Base-by-base conservation (phyloP, 2,888 invertebrate species). In the Cyclophora albipunctata region DNA sequence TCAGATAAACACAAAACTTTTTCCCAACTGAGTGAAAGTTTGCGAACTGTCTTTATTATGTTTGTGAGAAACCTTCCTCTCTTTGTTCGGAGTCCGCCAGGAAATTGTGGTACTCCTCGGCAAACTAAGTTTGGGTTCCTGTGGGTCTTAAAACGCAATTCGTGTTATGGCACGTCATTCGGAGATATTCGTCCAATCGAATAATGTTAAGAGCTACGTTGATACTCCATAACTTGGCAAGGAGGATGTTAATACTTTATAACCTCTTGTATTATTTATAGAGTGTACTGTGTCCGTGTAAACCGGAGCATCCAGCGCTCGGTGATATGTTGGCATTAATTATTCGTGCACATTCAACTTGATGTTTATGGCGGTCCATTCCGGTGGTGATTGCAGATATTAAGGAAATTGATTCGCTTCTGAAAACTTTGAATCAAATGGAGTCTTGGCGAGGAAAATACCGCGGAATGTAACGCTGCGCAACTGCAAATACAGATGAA, bases 11-110 rank as follows among this genome's bases (percentile, higher is more conserved):
- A 6, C 7, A 7, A 33, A 41, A 44, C 45, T 35, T 53, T 70
- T 67, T 37, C 37, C 37, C 4, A 37, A 37, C 62, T 63, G 54
- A 69, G 69, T 63, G 67, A 72, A 75, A 75, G 71, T 77, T 75
- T 52, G 62, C 62, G 66, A 71, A 71, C 71, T 64, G 69, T 71
- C 68, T 75, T 74, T 73, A 78, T 74, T 76, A 69, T 69, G 73
- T 78, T 78, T 71, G 66, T 58, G 57, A 45, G 58, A 64, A 72
- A 76, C 68, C 66, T 68, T 69, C 66, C 69, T 67, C 66, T 74
- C 72, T 71, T 73, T 71, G 69, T 75, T 77, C 62, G 59, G 61
- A 66, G 64, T 67, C 63, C 41, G 45, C 52, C 53, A 62, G 64
- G 60, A 68, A 75, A 73, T 69, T 69, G 67, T 67, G 57, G 64